phyloP scores from a whole-genome alignment of 1,140 invertebrate species.

The Thaumetopoea pityocampa region DNA sequence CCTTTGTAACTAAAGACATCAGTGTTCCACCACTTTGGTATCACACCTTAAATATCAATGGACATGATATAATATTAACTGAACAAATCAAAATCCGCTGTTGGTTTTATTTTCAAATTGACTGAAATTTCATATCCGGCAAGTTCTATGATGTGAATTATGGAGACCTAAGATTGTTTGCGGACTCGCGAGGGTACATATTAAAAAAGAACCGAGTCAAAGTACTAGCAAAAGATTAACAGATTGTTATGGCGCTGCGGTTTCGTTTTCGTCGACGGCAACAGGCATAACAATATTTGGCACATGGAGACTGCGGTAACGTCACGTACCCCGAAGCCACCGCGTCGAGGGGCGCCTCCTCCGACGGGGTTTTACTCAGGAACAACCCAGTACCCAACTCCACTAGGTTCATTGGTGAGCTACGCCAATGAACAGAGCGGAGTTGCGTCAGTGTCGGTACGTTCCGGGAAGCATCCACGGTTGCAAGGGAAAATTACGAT shows the following conservation, averaged over 20 bases:
- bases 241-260: constrained; percentile 22
- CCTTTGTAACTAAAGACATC: too few species aligned
- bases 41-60: too few species aligned
- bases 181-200: too few species aligned
- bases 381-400: constrained; percentile 91
- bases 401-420: constrained; percentile 92
- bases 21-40: too few species aligned
- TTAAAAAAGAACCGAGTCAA: constrained; percentile 8
- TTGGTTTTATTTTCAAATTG: too few species aligned
- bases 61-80: too few species aligned
- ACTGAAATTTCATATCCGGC: too few species aligned
- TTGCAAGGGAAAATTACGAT: constrained; percentile 67
- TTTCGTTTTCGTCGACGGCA: constrained; percentile 27
- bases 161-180: too few species aligned
- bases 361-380: constrained; percentile 89
- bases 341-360: constrained; percentile 78
- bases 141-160: too few species aligned
- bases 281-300: constrained; percentile 48
- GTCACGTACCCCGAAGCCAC: constrained; percentile 67
- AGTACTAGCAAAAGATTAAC: constrained; percentile 15
- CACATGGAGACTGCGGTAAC: constrained; percentile 38
- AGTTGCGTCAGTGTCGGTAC: constrained; percentile 29
- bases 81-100: too few species aligned
- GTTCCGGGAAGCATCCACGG: constrained; percentile 65
- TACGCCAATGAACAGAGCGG: constrained; percentile 62